phyloP scores from a whole-genome alignment of 2,797 vertebrate genomes.

The Leptodactylus fallax region DNA sequence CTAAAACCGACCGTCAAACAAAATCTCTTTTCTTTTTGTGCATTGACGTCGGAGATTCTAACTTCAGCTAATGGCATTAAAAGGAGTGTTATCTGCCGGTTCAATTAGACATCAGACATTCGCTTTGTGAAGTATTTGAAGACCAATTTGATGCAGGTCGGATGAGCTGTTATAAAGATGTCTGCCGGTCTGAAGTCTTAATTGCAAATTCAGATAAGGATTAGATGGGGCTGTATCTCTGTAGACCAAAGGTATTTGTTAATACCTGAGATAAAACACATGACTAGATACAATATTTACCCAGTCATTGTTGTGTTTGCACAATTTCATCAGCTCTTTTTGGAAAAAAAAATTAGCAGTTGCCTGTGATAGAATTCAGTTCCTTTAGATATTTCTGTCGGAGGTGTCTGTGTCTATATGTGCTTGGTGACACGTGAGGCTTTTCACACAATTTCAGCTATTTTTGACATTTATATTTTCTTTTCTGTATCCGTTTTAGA shows the following conservation, averaged over 20 bases:
- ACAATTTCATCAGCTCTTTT: conserved; percentile 27
- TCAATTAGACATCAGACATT: conserved; percentile 78
- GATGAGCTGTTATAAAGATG: conserved; percentile 75
- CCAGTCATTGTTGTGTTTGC: conserved; percentile 70
- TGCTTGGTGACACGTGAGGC: neutral
- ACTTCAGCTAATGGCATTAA: conserved; percentile 70
- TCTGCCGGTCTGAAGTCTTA: conserved; percentile 82
- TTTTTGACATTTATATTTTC: neutral
- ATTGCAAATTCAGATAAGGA: conserved; percentile 84
- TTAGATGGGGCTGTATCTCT: conserved; percentile 78
- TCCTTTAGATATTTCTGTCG: neutral
- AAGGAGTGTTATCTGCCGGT: conserved; percentile 75
- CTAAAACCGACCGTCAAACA: neutral
- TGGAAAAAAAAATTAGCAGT: neutral
- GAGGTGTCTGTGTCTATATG: neutral
- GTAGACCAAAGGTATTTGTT: conserved; percentile 80
- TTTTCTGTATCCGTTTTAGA: neutral
- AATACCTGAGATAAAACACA: conserved; percentile 77
- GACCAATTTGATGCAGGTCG: conserved; percentile 79
- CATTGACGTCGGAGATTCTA: conserved; percentile 63
- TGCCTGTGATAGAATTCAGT: neutral
- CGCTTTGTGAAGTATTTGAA: conserved; percentile 78
- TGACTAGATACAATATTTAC: conserved; percentile 75
- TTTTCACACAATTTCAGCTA: neutral
- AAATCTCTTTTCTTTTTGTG: conserved; percentile 44